Evolutionary conservation across 2,113 vertebrate genomes (phyloP), one percentile per base, ranked within the genome.

Genomic region (Microtus richardsoni): DNA sequence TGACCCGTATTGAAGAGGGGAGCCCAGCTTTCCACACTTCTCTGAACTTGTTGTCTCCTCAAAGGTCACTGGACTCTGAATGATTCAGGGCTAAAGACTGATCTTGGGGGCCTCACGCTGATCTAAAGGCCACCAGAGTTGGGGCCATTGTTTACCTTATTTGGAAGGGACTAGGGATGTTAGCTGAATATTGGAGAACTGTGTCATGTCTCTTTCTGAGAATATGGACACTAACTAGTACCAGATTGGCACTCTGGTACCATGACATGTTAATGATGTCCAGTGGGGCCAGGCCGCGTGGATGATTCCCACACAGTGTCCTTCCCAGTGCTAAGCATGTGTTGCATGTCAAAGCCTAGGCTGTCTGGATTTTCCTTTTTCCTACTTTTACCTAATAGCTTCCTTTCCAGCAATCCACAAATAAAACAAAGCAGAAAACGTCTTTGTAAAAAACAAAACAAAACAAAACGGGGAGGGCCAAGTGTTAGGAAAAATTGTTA

Each of bases 281-380:
- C 44, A 60, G 2, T 33, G 52, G 73, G 71, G 33, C 39, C 64
- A 89, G 68, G 64, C 33, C 28, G 30, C 66, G 44, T 88, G 66
- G 16, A 33, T 87, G 41, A 86, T 86, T 22, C 7, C 52, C 39
- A 39, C 71, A 64, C 47, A 73, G 36, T 44, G 16, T 17, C 70
- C n/a, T n/a, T 17, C 36, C 2, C 19, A 58, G 58, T 92, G 26
- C 68, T 95, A 97, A 95, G 86, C 89, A 91, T 87, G 70, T 97
- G 95, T 96, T 94, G 83, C 93, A 95, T 97, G 90, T 95, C 44
- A 94, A 71, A 96, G 19, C 91, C 52, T 95, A 84, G 22, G 19
- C 75, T 97, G 3, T 94, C 92, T 95, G 75, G 89, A 71, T 89
- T 89, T 41, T 47, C 83, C 21, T 87, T 91, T 84, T 8, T 90